phyloP scores from a whole-genome alignment of 2,113 vertebrate genomes.

The Rhagologus leucostigma region DNA sequence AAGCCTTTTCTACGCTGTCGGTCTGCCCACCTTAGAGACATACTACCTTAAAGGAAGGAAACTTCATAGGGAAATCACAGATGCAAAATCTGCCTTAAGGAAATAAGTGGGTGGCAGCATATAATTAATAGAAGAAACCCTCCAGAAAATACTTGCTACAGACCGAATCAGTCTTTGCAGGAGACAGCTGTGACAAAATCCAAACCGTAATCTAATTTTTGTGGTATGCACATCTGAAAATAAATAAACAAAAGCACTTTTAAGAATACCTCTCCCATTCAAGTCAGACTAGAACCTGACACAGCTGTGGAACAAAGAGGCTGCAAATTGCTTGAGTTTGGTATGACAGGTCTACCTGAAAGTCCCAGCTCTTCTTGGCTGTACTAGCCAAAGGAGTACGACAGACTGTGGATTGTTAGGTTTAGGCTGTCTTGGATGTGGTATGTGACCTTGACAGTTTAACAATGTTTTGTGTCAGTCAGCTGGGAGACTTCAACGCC shows the following conservation, averaged over 20 bases:
- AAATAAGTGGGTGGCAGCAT: slow-evolving; percentile 53
- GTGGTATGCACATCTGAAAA: slow-evolving; percentile 54
- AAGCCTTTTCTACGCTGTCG: not conserved
- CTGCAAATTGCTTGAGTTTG: not conserved
- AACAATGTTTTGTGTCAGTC: not conserved
- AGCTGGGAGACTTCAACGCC: not conserved
- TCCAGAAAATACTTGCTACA: slow-evolving; percentile 55
- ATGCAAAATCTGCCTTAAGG: slow-evolving; percentile 54
- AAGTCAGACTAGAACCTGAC: slow-evolving; percentile 37
- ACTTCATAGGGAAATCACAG: slow-evolving; percentile 16
- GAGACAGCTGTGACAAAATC: slow-evolving; percentile 54
- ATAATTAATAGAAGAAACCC: slow-evolving; percentile 55
- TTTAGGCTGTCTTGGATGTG: not conserved
- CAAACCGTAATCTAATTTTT: slow-evolving; percentile 54
- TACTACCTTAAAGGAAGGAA: slow-evolving; percentile 43
- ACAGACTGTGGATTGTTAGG: not conserved
- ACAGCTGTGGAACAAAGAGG: not conserved
- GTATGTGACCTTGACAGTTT: not conserved
- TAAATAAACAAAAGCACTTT: slow-evolving; percentile 50
- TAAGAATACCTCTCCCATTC: slow-evolving; percentile 31
- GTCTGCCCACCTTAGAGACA: not conserved
- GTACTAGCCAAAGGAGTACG: not conserved
- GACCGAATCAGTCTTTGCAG: slow-evolving; percentile 42
- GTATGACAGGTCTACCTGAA: not conserved
- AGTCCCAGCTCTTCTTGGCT: not conserved